Evolutionary conservation across 2,888 invertebrate species (phyloP), one percentile per base, ranked within the genome.

Genomic region (Drosophila cracens): DNA sequence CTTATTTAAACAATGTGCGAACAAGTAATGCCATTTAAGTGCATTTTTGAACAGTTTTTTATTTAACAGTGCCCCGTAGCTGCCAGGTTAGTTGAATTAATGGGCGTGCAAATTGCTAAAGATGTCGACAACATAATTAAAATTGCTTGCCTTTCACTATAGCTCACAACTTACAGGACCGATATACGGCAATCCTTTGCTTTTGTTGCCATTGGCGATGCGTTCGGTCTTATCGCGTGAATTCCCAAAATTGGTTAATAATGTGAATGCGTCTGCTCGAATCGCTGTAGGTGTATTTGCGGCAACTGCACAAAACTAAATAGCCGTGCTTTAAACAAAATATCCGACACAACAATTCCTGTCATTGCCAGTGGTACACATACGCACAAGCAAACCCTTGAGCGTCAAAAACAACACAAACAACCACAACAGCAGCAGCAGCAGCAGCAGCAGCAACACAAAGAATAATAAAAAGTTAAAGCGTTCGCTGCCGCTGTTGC

Each of bases 341-440:
- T 57, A 61, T 48, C 51, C 60, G 49, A 34, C 54, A 33, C 65
- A 82, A 71, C 54, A 69, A 69, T 69, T 80, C 38, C 79, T 87
- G 71, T 70, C 87, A 83, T 69, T 79, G 87, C 62, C 82, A 84
- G 70, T 60, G 59, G 38, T 21, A 48, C 60, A 66, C 57, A 40
- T 59, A 59, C 78, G 48, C 34, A 34, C 21, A 25, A 31, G 53
- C 58, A 25, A 64, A 52, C 70, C 84, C 38, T 64, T 62, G 53
- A 63, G 81, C 86, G 36, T 29, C 60, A 52, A 11, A 54, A 63
- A 29, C 40, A 49, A 25, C 59, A 48, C 4, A 16, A 52, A 52
- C 2, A 38, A 56, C 31, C 38, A 46, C 33, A 69, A 63, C 66
- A 18, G 18, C 48, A 40, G 4, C 56, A 56, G 1, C 21, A 38